phyloP scores from a whole-genome alignment of 2,888 invertebrate species.

The Dysmachus trigonus region DNA sequence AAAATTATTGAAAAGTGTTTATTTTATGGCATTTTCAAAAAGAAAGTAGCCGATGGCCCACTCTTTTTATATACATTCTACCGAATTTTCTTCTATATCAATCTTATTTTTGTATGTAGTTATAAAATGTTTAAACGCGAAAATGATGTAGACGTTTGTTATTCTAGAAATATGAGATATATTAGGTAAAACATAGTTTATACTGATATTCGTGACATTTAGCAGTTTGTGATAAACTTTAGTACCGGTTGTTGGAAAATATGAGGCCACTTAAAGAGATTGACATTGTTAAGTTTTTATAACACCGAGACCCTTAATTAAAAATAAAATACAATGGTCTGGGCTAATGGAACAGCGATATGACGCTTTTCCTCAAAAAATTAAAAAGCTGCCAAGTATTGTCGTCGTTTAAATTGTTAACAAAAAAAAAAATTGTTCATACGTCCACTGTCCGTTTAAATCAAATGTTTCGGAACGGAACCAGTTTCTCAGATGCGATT shows the following conservation, averaged over 20 bases:
- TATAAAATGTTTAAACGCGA: neutral
- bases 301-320: neutral
- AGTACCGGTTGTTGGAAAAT: neutral
- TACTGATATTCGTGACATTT: neutral
- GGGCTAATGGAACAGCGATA: neutral
- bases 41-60: too few species aligned
- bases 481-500: conserved; percentile 20
- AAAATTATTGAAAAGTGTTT: too few species aligned
- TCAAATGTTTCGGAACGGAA: conserved; percentile 44
- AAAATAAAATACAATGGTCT: neutral
- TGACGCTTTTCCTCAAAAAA: neutral
- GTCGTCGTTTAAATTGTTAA: neutral
- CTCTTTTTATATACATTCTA: too few species aligned
- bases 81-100: too few species aligned
- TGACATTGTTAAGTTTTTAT: neutral
- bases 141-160: neutral
- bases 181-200: neutral
- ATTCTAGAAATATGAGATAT: neutral
- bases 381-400: neutral
- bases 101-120: too few species aligned
- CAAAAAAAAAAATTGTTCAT: neutral
- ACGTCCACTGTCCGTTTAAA: conserved; percentile 36
- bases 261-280: neutral
- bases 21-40: too few species aligned
- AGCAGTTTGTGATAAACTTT: neutral